Conservation (phyloP, 2,113 vertebrate genomes). For the Globicephala melas region DNA sequence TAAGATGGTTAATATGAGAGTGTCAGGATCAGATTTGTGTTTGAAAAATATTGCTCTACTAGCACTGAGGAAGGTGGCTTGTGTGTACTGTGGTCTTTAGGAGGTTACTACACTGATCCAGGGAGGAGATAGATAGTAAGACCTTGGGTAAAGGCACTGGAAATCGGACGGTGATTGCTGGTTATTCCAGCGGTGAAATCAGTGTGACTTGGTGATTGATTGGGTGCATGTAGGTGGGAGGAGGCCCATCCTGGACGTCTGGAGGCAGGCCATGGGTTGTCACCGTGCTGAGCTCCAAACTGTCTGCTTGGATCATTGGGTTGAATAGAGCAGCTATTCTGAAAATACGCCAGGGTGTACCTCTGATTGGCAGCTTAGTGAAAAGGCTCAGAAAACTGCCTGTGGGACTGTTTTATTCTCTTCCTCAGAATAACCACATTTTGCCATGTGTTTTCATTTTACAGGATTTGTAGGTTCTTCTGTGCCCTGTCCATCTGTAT, state of each 20-base stretch:
- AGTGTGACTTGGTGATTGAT: background rate
- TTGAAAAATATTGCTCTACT: background rate
- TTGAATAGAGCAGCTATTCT: background rate
- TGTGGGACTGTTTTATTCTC: background rate
- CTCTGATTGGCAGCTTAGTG: background rate
- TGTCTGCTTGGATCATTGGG: background rate
- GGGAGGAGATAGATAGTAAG: background rate
- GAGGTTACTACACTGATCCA: accelerated
- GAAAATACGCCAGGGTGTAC: background rate
- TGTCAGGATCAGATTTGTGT: background rate
- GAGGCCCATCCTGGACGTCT: background rate
- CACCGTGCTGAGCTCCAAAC: background rate
- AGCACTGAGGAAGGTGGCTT: background rate
- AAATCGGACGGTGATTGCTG: background rate
- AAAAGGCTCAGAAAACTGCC: background rate
- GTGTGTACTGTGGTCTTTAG: background rate
- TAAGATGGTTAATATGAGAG: background rate
- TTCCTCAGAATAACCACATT: background rate
- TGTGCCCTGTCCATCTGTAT: background rate
- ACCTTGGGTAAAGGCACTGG: background rate
- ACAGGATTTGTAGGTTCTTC: slow-evolving; percentile 37
- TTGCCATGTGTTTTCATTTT: slow-evolving; percentile 12
- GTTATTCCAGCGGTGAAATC: background rate
- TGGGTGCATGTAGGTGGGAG: background rate
- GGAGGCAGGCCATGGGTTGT: background rate